Evolutionary conservation across 2,888 invertebrate genomes (phyloP).

Genomic region (Rhogogaster chlorosoma): DNA sequence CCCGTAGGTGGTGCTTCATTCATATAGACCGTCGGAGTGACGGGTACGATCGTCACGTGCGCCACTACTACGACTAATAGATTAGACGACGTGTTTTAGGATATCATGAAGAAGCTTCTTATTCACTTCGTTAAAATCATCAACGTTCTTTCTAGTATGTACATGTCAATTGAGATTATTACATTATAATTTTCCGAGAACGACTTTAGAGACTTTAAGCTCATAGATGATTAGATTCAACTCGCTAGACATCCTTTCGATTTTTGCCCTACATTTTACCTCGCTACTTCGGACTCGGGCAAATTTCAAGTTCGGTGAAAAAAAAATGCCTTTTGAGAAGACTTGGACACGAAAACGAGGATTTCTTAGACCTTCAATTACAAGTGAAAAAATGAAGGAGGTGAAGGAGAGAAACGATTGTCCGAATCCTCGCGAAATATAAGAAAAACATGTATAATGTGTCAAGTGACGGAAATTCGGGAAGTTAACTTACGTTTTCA

Average conservation of each 20-base stretch:
- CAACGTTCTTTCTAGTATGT: background rate
- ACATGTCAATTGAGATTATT: too few relatives aligned
- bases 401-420: background rate
- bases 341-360: background rate
- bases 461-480: background rate
- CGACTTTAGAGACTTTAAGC: too few relatives aligned
- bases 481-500: background rate
- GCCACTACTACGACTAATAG: background rate
- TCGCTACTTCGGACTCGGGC: too few relatives aligned
- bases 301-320: background rate
- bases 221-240: too few relatives aligned
- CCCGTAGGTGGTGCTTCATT: slow-evolving; percentile 64
- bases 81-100: background rate
- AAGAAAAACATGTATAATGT: background rate
- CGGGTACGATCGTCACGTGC: slow-evolving; percentile 33
- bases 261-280: too few relatives aligned
- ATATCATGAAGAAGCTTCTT: background rate
- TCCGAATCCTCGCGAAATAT: background rate
- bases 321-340: background rate
- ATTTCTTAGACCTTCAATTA: background rate
- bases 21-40: slow-evolving; percentile 58
- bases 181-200: too few relatives aligned
- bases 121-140: background rate
- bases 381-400: background rate
- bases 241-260: too few relatives aligned